Percentiles rank a stretch among this genome's conserved stretches.
Conservation (phyloP, 2,888 invertebrate genomes). For the Aphelenchoides bicaudatus region DNA sequence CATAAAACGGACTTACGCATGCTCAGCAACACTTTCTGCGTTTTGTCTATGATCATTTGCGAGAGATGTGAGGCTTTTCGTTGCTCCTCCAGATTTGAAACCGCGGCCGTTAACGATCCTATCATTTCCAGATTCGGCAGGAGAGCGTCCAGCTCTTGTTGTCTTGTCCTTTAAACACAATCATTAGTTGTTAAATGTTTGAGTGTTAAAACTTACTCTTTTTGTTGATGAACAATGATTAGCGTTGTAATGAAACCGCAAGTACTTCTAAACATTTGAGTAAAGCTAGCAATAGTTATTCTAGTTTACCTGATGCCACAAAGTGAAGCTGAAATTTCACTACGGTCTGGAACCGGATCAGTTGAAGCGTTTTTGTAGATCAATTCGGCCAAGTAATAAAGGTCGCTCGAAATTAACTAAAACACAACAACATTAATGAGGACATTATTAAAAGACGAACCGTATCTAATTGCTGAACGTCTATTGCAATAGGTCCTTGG, state of each 20-base stretch:
- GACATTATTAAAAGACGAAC: no score
- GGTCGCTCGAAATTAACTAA: constrained; percentile 10
- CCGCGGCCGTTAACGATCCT: constrained; percentile 39
- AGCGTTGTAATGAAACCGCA: constrained; percentile 40
- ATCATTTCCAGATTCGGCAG: constrained; percentile 40
- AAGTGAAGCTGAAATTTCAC: constrained; percentile 25
- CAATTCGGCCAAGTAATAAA: constrained; percentile 5
- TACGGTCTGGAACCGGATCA: not conserved
- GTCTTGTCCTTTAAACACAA: constrained; percentile 14
- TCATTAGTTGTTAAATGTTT: constrained; percentile 2
- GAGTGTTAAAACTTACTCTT: constrained; percentile 21
- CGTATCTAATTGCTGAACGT: not conserved
- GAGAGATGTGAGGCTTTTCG: constrained; percentile 41
- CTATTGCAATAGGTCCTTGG: not conserved
- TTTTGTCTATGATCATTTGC: constrained; percentile 43
- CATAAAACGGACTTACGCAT: constrained; percentile 43
- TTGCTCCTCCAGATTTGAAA: constrained; percentile 48
- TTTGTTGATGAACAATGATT: constrained; percentile 35
- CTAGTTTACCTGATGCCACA: constrained; percentile 33
- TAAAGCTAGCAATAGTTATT: no score
- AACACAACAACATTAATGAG: not conserved
- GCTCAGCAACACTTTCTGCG: constrained; percentile 46
- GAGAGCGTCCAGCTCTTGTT: constrained; percentile 32
- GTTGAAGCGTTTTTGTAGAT: not conserved
- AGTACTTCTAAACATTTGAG: no score